A percentile compares a stretch with the other conserved stretches of the same genome.
Conservation (phyloP, 92 coral and sea anemone species). For the Umimayanthus kanabou region DNA sequence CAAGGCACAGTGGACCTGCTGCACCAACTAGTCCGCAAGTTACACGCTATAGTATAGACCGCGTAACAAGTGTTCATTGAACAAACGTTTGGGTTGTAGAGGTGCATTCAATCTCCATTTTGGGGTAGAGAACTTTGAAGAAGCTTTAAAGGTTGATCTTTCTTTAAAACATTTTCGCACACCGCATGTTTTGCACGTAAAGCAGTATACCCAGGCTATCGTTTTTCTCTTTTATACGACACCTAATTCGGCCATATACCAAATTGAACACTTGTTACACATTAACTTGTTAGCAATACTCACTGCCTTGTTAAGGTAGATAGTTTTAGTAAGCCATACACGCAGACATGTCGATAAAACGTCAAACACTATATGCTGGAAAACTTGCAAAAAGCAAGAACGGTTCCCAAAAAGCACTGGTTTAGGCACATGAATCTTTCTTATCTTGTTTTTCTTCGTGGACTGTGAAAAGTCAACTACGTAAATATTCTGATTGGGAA, state of each 20-base stretch:
- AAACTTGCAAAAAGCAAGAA: no score
- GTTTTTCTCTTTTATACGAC: no score
- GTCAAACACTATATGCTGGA: no score
- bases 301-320: not conserved
- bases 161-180: not conserved
- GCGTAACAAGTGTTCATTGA: not conserved
- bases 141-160: not conserved
- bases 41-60: not conserved
- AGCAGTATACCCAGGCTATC: not conserved
- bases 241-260: not conserved
- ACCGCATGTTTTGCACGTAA: not conserved
- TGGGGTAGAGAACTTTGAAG: not conserved
- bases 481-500: no score
- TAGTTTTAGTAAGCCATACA: not conserved
- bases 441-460: no score
- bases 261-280: not conserved
- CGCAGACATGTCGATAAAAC: no score
- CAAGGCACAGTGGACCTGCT: constrained; percentile 41
- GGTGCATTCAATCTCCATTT: no score
- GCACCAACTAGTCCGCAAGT: constrained; percentile 3
- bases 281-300: not conserved
- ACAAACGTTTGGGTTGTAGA: not conserved
- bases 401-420: no score
- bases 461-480: no score
- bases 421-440: no score